Evolutionary conservation across 2,797 vertebrate species (phyloP).

Genomic region (Astyanax mexicanus): DNA sequence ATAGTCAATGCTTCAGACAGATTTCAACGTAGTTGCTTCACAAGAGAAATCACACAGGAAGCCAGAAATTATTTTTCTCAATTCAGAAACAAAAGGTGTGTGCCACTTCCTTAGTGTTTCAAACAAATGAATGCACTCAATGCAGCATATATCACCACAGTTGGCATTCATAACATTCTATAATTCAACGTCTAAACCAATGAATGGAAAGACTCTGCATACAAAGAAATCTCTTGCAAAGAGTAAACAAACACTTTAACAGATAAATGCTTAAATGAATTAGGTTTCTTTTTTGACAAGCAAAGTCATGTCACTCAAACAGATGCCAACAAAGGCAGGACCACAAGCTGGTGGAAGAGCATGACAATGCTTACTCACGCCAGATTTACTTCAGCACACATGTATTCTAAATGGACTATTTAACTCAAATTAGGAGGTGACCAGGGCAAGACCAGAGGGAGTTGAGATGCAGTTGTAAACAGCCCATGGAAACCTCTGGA

Average conservation of each 20-base stretch:
- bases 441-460: constrained; percentile 75
- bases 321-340: constrained; percentile 36
- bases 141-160: neutral
- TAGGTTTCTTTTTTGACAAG: neutral
- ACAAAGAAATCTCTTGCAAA: constrained; percentile 49
- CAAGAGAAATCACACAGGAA: constrained; percentile 40
- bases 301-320: constrained; percentile 25
- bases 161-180: neutral
- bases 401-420: constrained; percentile 71
- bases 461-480: constrained; percentile 71
- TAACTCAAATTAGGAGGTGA: constrained; percentile 81
- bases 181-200: neutral
- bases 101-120: constrained; percentile 77
- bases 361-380: constrained; percentile 34
- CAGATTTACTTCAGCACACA: constrained; percentile 55
- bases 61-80: constrained; percentile 67
- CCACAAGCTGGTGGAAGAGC: constrained; percentile 16
- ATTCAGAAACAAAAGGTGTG: constrained; percentile 75
- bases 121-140: constrained; percentile 61
- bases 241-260: neutral
- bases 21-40: constrained; percentile 11
- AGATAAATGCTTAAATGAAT: neutral
- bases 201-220: constrained; percentile 56
- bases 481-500: constrained; percentile 47
- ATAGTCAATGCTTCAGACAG: neutral